phyloP scores from a whole-genome alignment of 53 echinoderm and acorn worm genomes.

The Patiria pectinifera region DNA sequence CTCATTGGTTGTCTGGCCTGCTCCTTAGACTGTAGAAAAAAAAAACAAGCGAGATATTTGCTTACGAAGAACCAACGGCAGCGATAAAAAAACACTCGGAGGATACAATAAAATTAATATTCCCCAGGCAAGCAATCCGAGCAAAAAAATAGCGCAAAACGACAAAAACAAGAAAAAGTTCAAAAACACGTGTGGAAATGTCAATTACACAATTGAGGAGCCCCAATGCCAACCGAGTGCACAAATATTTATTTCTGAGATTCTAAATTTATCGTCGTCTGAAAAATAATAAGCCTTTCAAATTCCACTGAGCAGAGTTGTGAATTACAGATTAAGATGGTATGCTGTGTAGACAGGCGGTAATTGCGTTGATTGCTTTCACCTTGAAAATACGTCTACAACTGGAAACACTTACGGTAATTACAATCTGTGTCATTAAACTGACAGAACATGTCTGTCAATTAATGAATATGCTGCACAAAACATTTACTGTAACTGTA shows the following conservation, averaged over 20 bases:
- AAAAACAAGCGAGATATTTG: not conserved
- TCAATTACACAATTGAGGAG: conserved; percentile 40
- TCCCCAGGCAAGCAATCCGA: not conserved
- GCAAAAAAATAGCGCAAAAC: not conserved
- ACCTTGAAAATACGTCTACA: too few relatives aligned
- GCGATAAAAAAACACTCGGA: conserved; percentile 1
- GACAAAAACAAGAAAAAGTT: conserved; percentile 33
- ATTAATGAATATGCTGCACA: not conserved
- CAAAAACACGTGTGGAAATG: conserved; percentile 43
- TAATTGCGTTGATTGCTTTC: too few relatives aligned
- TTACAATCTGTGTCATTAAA: too few relatives aligned
- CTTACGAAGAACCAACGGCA: not conserved
- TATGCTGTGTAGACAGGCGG: not conserved
- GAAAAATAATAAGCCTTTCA: not conserved
- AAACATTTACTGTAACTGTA: not conserved
- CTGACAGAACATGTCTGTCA: not conserved
- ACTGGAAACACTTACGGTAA: too few relatives aligned
- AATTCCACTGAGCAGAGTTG: not conserved
- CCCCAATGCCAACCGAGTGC: too few relatives aligned
- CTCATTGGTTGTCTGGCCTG: conserved; percentile 50
- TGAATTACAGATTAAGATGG: not conserved
- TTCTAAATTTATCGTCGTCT: not conserved
- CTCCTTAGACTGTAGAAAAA: conserved; percentile 34
- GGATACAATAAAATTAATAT: conserved; percentile 50
- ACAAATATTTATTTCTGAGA: conserved; percentile 45